A percentile compares a stretch with the other conserved stretches of the same genome.
Evolutionary conservation across 2,888 invertebrate genomes (phyloP).

Genomic region (Trichogramma dendrolimi): DNA sequence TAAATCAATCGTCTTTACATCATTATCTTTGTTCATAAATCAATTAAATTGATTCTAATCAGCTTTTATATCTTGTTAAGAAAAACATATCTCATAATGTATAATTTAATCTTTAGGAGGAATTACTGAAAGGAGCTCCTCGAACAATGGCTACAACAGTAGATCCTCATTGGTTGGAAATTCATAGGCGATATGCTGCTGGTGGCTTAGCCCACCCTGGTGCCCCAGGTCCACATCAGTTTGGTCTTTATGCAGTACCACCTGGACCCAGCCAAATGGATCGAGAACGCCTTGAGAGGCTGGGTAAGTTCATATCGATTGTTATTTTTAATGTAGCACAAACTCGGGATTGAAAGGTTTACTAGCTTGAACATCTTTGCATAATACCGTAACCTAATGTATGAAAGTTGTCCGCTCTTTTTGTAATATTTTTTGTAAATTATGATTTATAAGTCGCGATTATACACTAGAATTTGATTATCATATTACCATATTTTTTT

Average conservation of each 20-base stretch:
- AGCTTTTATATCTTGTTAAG: background rate
- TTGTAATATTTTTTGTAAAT: too few species aligned
- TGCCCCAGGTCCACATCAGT: slow-evolving; percentile 59
- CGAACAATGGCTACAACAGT: slow-evolving; percentile 54
- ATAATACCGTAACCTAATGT: too few species aligned
- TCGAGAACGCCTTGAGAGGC: slow-evolving; percentile 78
- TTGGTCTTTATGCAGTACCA: slow-evolving; percentile 65
- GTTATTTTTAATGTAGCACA: too few species aligned
- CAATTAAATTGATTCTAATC: too few species aligned
- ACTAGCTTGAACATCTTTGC: too few species aligned
- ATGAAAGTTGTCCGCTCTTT: too few species aligned
- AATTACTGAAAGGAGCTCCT: slow-evolving; percentile 70
- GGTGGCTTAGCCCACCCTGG: slow-evolving; percentile 51
- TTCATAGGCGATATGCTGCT: slow-evolving; percentile 70
- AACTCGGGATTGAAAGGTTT: too few species aligned
- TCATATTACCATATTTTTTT: too few species aligned
- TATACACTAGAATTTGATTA: too few species aligned
- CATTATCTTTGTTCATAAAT: too few species aligned
- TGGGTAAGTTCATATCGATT: slow-evolving; percentile 59
- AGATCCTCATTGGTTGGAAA: slow-evolving; percentile 83
- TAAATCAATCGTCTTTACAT: too few species aligned
- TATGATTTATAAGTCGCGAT: too few species aligned
- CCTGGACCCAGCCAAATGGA: slow-evolving; percentile 83
- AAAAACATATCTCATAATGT: background rate
- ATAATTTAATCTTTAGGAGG: slow-evolving; percentile 56